Percentiles rank a stretch among this genome's conserved stretches.
Evolutionary conservation across 2,888 invertebrate genomes (phyloP).

Genomic region (Amphiduros pacificus): DNA sequence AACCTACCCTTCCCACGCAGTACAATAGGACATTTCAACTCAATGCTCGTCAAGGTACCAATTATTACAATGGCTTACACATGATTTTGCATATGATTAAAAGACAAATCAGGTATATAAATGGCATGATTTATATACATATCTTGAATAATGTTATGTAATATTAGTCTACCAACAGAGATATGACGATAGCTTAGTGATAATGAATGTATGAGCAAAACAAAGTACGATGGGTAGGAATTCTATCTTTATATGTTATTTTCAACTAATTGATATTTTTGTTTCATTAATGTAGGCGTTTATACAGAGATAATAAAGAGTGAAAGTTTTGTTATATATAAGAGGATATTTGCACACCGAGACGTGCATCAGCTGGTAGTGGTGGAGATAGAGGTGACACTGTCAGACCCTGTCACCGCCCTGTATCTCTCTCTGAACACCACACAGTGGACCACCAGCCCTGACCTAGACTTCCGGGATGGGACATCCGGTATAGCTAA

Average conservation of each 20-base stretch:
- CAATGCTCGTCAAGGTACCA: constrained; percentile 36
- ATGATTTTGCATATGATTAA: too few species aligned
- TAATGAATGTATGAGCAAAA: too few species aligned
- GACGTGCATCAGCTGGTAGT: constrained; percentile 42
- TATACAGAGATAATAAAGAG: constrained; percentile 23
- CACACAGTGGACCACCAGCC: constrained; percentile 34
- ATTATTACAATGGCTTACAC: too few species aligned
- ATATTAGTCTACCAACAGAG: too few species aligned
- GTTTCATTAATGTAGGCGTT: constrained; percentile 22
- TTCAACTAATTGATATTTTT: too few species aligned
- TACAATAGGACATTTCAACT: constrained; percentile 31
- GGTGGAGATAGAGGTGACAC: constrained; percentile 40
- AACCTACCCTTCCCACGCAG: constrained; percentile 21
- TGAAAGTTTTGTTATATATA: constrained; percentile 34
- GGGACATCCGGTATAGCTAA: constrained; percentile 14
- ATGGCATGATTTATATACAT: too few species aligned
- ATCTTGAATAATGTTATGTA: too few species aligned
- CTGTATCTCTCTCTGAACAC: constrained; percentile 32
- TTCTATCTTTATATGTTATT: too few species aligned
- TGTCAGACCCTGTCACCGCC: too few species aligned
- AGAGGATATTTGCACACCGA: constrained; percentile 53
- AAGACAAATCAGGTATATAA: too few species aligned
- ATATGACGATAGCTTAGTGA: too few species aligned
- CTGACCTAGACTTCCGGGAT: constrained; percentile 33
- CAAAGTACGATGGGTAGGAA: too few species aligned